These are phyloP conservation scores for Pseudobourletiella spinata DNA, from an alignment of 1,140 invertebrate genomes.

Conservation along the genomic window DNA sequence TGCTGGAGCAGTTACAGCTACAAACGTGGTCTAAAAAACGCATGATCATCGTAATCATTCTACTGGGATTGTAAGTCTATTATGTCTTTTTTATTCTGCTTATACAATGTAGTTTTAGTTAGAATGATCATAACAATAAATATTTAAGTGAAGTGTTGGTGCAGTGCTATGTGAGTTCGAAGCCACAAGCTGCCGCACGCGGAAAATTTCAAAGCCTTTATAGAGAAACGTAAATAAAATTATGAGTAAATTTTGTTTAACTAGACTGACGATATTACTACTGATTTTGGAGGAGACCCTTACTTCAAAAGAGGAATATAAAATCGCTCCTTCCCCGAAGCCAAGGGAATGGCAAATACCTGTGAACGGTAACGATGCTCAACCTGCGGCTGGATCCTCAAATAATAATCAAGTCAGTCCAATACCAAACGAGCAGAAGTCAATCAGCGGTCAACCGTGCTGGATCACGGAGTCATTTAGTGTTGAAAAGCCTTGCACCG, in stretches of 20 bases:
- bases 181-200: no score
- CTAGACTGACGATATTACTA: conserved; percentile 60
- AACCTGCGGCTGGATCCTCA: no score
- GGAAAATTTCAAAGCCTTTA: no score
- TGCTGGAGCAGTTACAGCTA: no score
- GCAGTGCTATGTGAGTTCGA: no score
- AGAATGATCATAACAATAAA: neutral
- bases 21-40: conserved; percentile 4
- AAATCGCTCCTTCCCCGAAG: conserved; percentile 15
- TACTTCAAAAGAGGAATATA: conserved; percentile 15
- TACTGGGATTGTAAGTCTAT: conserved; percentile 30
- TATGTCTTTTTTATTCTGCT: neutral
- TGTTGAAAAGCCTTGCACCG: conserved; percentile 65
- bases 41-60: conserved; percentile 32
- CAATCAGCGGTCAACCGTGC: conserved; percentile 41
- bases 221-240: neutral
- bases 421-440: no score
- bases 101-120: neutral
- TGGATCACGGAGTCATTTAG: conserved; percentile 57
- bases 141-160: neutral
- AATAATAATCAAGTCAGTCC: no score
- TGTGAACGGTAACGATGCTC: neutral
- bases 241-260: conserved; percentile 23
- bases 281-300: conserved; percentile 55
- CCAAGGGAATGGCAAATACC: no score